Base-by-base conservation (phyloP, 2,797 vertebrate species). In the Crax fasciolata region DNA sequence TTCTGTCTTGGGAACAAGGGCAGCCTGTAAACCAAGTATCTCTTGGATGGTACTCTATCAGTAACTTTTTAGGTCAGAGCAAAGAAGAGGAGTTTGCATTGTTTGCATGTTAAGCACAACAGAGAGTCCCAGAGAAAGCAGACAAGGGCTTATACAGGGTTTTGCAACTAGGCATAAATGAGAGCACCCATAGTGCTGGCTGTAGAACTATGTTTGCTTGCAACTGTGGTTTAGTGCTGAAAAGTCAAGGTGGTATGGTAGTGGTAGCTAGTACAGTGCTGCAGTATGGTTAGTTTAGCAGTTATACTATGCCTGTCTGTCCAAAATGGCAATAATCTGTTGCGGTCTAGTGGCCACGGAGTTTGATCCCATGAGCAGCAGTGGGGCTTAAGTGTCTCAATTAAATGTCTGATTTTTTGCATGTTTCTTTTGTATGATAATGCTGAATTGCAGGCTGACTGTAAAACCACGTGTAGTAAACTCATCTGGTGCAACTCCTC, bases 121-220 rank as follows among this genome's bases (percentile, higher is more conserved):
- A 77, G 41, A 8, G 0, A 82, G 38, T 57, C 67, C 18, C 23
- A 23, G 32, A 79, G 10, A 72, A 84, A 13, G 23, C 35, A 61
- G 38, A 8, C 7, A 9, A 80, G 17, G 30, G 6, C 62, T 51
- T 51, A 44, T 39, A n/a, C 7, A 25, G n/a, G 57, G 51, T 55
- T 85, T 58, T 82, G 24, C 27, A 52, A 16, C 25, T 28, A 32
- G 35, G 7, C 27, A 1, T 25, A 30, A 81, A 20, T 43, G 63
- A 27, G 35, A 79, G 49, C 1, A 0, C 10, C 73, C 10, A 2
- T 27, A 21, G 10, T 72, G 61, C 11, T 6, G 1, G 61, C 65
- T 39, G 25, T 35, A 91, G 32, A 2, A 6, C 51, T 51, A 1
- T 39, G 39, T 89, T 75, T 82, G 27, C 66, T 73, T 66, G 38